Base-by-base conservation (phyloP, 2,888 invertebrate species). In the Oligia strigilis region DNA sequence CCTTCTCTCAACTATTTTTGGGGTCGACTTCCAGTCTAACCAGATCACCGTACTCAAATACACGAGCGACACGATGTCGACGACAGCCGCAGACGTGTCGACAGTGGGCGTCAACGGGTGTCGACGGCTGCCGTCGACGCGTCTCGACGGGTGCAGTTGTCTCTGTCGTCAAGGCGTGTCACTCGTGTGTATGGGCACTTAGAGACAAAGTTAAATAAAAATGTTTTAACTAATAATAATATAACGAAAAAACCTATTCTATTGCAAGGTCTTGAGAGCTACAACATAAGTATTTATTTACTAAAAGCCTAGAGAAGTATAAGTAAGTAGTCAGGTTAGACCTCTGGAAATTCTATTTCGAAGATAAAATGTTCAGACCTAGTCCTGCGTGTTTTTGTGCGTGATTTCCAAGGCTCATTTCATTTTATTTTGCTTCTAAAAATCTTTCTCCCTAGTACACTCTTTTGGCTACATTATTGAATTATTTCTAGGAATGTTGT, bases 271-370 rank as follows among this genome's bases (percentile, higher is more conserved):
- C 40, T 65, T 13, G 0, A 52, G 8, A 49, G 40, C 17, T 58
- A 58, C 2, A 13, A 8, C 3, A 75, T 36, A 19, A 5, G 23
- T 11, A 80, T 60, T 58, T 60, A 58, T 83, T 40, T 36, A 64
- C 62, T 43, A 19, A 77, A 76, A 70, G 43, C 9, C 6, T 0
- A 29, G 14, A 40, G 52, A 29, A 58, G 29, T 29, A 29, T 29
- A 29, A 1, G 62, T 43, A 58, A n/a, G n/a, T 43, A 43, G 19
- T 66, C 40, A 43, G n/a, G 60, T n/a, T 43, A 60, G 60, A 75
- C 43, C 43, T 52, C 14, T 36, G 52, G 60, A 80, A 75, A 82
- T 82, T 67, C 75, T 80, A 60, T 55, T 67, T 43, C 43, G 14
- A 60, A 82, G 60, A 82, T 67, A 82, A 75, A 75, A 67, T 75